A percentile compares a stretch with the other conserved stretches of the same genome.
Conservation (phyloP, 2,797 vertebrate genomes). For the Percopsis omiscomaycus region DNA sequence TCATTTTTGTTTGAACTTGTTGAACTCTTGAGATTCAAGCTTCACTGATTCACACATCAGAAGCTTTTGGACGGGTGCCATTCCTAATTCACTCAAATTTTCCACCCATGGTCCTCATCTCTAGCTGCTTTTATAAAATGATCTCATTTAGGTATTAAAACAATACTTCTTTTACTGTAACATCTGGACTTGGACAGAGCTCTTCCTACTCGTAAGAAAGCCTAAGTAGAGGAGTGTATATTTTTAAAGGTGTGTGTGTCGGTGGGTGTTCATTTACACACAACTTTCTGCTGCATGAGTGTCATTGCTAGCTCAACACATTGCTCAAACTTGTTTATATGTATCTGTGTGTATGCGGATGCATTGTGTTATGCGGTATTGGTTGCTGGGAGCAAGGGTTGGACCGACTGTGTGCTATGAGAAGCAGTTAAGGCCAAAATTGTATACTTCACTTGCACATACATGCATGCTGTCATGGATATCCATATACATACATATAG, state of each 20-base stretch:
- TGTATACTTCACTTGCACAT: too few species aligned
- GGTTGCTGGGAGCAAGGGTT: too few species aligned
- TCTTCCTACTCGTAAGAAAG: constrained; percentile 47
- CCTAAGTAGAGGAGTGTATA: constrained; percentile 32
- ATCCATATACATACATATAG: too few species aligned
- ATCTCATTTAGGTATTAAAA: constrained; percentile 68
- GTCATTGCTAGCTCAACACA: constrained; percentile 41
- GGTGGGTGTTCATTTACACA: constrained; percentile 17
- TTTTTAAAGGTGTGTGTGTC: constrained; percentile 39
- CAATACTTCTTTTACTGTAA: constrained; percentile 43
- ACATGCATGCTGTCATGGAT: too few species aligned
- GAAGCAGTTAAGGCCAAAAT: too few species aligned
- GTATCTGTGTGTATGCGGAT: constrained; percentile 30
- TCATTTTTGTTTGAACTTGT: constrained; percentile 72
- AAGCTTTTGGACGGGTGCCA: constrained; percentile 65
- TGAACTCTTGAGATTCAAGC: constrained; percentile 65
- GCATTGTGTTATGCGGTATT: not conserved
- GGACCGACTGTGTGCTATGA: too few species aligned
- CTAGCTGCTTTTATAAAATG: constrained; percentile 57
- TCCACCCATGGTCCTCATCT: constrained; percentile 58
- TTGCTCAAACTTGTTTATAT: constrained; percentile 22
- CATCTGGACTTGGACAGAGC: constrained; percentile 43
- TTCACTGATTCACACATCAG: constrained; percentile 58
- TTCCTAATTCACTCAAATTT: constrained; percentile 67
- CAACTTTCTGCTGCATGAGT: constrained; percentile 37